Evolutionary conservation across 2,113 vertebrate species (phyloP), one percentile per base, ranked within the genome.

Genomic region (Hyperopisus bebe): DNA sequence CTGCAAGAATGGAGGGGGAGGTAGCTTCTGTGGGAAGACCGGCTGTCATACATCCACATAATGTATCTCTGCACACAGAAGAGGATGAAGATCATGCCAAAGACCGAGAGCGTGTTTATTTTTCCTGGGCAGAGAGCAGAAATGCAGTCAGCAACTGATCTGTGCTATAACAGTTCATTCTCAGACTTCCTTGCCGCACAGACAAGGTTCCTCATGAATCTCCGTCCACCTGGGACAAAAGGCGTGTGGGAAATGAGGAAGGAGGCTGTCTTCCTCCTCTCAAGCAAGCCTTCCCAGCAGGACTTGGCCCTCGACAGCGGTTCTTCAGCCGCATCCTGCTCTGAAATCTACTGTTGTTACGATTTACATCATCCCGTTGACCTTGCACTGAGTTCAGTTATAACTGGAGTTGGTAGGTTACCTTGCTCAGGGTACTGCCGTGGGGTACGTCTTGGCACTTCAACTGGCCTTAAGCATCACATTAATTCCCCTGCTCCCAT

Each of bases 1-100:
- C 46, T 15, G 47, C 3, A 1, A 15, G 46, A 47, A 86, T 15
- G 15, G 58, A 83, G 42, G 94, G 62, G 9, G 66, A 92, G 39
- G 42, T n/a, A 35, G 87, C 58, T 42, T 53, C 55, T 77, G 87
- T 91, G 90, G 90, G 48, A 48, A 8, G 48, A 39, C n/a, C 0
- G 50, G 10, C 48, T 17, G 48, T 70, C 62, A 31, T 31, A 6
- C n/a, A 31, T 53, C 27, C n/a, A 55, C n/a, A 27, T 53, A 39
- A 31, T 53, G 42, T 47, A 21, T 85, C 42, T n/a, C 24, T n/a
- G 82, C 9, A 27, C 82, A 11, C 44, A 31, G 46, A 46, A 44
- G 44, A 44, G 39, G 82, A 84, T 21, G 21, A 47, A 84, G 8
- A 21, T 39, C 13, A 44, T 19, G 19, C 77, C 77, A 82, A 2